Percentiles rank a stretch among this genome's conserved stretches.
Evolutionary conservation across 2,888 invertebrate species (phyloP).

Genomic region (Melanostoma mellinum): DNA sequence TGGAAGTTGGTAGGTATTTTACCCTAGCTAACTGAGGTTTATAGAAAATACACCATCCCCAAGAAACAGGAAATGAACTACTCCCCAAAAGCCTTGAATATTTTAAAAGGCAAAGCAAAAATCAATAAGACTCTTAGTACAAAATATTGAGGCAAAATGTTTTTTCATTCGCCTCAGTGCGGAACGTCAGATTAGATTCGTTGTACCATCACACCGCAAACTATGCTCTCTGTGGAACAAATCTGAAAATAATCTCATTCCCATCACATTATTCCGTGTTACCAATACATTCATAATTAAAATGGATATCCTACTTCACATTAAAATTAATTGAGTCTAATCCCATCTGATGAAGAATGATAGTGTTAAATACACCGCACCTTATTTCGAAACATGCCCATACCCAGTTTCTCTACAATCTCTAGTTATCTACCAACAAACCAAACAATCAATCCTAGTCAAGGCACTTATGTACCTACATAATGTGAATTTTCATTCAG

Average conservation of each 20-base stretch:
- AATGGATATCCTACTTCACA: slow-evolving; percentile 39
- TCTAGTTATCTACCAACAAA: slow-evolving; percentile 16
- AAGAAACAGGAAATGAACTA: too few relatives aligned
- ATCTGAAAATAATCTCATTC: slow-evolving; percentile 3
- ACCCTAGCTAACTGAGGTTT: too few relatives aligned
- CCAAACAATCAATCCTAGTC: slow-evolving; percentile 31
- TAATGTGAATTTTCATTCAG: background rate
- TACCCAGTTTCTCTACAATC: slow-evolving; percentile 2
- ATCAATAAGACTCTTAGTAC: too few relatives aligned
- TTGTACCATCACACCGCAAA: too few relatives aligned
- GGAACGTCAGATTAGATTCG: too few relatives aligned
- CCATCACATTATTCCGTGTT: slow-evolving; percentile 7
- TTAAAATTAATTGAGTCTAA: slow-evolving; percentile 59
- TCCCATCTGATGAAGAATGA: slow-evolving; percentile 12
- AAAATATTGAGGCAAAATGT: too few relatives aligned
- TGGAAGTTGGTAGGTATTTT: too few relatives aligned
- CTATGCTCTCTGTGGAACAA: background rate
- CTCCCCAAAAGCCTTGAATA: too few relatives aligned
- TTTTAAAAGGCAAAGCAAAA: too few relatives aligned
- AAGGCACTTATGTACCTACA: slow-evolving; percentile 6
- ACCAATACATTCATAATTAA: slow-evolving; percentile 50
- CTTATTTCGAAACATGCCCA: slow-evolving; percentile 23
- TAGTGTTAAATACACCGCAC: slow-evolving; percentile 24
- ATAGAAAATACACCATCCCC: too few relatives aligned
- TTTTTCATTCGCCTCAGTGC: too few relatives aligned